Evolutionary conservation across 2,888 invertebrate genomes (phyloP).

Genomic region (Erynnis tages): DNA sequence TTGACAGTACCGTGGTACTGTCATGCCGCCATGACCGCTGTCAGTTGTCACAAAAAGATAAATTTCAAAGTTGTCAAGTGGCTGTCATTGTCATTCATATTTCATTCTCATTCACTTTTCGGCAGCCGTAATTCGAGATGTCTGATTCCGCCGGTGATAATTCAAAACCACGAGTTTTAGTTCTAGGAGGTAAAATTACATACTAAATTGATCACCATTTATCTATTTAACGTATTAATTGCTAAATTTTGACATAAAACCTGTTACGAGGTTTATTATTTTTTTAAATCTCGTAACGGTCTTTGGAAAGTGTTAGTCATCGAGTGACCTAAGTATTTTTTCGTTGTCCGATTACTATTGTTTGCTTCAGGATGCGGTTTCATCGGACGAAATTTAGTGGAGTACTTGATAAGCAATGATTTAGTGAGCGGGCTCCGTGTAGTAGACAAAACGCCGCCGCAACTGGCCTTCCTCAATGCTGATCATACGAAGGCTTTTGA

Average conservation of each 20-base stretch:
- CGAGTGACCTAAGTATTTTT: constrained; percentile 45
- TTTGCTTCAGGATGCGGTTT: constrained; percentile 92
- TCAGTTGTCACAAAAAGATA: neutral
- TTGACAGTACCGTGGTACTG: no score
- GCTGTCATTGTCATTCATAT: constrained; percentile 24
- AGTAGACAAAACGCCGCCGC: constrained; percentile 96
- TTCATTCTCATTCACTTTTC: constrained; percentile 39
- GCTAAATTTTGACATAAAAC: no score
- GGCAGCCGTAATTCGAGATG: constrained; percentile 65
- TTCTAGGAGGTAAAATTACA: constrained; percentile 70
- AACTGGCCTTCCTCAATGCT: constrained; percentile 93
- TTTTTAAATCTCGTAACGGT: constrained; percentile 62
- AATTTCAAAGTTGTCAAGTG: constrained; percentile 2
- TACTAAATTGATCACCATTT: constrained; percentile 2
- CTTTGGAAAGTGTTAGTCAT: constrained; percentile 68
- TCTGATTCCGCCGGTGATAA: constrained; percentile 70
- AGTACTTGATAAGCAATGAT: constrained; percentile 89
- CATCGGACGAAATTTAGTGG: constrained; percentile 93
- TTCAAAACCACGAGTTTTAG: constrained; percentile 71
- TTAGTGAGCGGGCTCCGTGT: constrained; percentile 88
- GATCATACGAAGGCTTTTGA: constrained; percentile 87
- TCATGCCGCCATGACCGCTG: no score
- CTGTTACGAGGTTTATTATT: no score
- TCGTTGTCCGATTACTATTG: constrained; percentile 42
- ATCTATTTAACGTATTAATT: neutral